Percentiles rank a stretch among this genome's conserved stretches.
phyloP scores from a whole-genome alignment of 2,797 vertebrate species.

The Aeoliscus strigatus region DNA sequence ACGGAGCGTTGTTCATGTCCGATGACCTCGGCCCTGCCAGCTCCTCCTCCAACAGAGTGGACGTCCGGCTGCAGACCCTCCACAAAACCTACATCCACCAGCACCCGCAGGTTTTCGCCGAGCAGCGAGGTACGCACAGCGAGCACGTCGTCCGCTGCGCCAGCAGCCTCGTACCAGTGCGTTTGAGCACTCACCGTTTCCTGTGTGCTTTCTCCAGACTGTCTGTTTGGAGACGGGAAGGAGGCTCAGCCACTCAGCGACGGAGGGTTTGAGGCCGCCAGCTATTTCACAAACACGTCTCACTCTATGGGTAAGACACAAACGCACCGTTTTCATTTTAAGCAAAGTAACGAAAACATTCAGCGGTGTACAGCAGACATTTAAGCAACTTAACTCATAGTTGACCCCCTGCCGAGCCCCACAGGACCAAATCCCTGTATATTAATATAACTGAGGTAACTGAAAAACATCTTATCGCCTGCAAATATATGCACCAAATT shows the following conservation, averaged over 20 bases:
- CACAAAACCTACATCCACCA: constrained; percentile 58
- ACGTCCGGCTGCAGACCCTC: constrained; percentile 43
- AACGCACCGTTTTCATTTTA: too few relatives aligned
- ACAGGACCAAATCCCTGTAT: too few relatives aligned
- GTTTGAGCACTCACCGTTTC: background rate
- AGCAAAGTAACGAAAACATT: too few relatives aligned
- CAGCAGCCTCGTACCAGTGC: too few relatives aligned
- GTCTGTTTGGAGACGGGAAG: constrained; percentile 57
- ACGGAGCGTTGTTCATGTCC: constrained; percentile 49
- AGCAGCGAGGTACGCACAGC: constrained; percentile 54
- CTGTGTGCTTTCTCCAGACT: constrained; percentile 39
- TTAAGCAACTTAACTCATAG: too few relatives aligned
- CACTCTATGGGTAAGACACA: constrained; percentile 48
- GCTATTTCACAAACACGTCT: constrained; percentile 49
- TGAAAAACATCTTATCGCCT: too few relatives aligned
- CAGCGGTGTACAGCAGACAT: too few relatives aligned
- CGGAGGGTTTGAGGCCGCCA: constrained; percentile 44
- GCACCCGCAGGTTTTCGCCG: constrained; percentile 50
- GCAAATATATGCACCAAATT: too few relatives aligned
- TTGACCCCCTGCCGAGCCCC: too few relatives aligned
- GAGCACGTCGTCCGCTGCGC: too few relatives aligned
- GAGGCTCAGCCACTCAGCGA: constrained; percentile 30
- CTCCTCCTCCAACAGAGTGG: constrained; percentile 40
- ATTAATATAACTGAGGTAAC: too few relatives aligned
- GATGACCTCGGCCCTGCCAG: constrained; percentile 35